Conservation (phyloP, 2,888 invertebrate species). For the Bellardia bayeri region DNA sequence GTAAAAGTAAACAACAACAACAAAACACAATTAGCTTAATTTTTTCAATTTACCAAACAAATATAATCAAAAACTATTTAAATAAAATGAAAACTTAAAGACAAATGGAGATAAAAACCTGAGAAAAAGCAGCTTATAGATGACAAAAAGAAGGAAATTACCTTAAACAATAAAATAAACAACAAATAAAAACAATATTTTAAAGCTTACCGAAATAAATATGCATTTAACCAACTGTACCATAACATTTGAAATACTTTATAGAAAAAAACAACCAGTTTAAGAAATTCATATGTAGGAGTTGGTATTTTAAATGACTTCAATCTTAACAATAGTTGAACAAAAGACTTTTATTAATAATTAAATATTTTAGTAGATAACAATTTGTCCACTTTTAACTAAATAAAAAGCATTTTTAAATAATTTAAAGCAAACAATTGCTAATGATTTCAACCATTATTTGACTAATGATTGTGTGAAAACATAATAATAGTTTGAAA, state of each 20-base stretch:
- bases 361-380: constrained; percentile 2
- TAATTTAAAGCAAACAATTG: neutral
- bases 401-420: neutral
- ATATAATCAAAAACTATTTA: neutral
- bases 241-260: too few species aligned
- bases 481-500: neutral
- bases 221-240: neutral
- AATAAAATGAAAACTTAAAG: neutral
- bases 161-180: neutral
- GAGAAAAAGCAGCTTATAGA: constrained; percentile 33
- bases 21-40: neutral
- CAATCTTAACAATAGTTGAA: neutral
- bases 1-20: neutral
- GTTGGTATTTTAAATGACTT: neutral
- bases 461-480: constrained; percentile 3
- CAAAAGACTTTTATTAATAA: neutral
- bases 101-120: neutral
- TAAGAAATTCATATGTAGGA: constrained; percentile 10
- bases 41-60: neutral
- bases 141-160: constrained; percentile 19
- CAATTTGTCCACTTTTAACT: constrained; percentile 1
- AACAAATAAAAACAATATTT: neutral
- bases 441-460: constrained; percentile 9
- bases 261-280: neutral
- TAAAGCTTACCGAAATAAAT: neutral